Evolutionary conservation across 2,888 invertebrate species (phyloP), one percentile per base, ranked within the genome.

Genomic region (Polydesmus complanatus): DNA sequence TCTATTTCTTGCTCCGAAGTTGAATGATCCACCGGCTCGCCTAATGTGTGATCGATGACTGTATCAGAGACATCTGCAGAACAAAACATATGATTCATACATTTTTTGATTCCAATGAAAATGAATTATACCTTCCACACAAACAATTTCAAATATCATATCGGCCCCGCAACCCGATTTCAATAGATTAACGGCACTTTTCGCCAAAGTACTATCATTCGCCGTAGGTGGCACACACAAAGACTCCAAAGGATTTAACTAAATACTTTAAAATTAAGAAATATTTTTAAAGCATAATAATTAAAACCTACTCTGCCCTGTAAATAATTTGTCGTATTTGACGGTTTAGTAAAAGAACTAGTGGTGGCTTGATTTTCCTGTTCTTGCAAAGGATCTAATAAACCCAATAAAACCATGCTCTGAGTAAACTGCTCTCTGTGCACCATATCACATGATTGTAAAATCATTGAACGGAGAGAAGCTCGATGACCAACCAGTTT

Each of bases 121-220:
- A 21, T 47, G 3, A 14, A 14, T 51, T 8, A 64, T 65, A 74
- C 75, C 75, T 68, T 70, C 70, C 22, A 70, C 65, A 56, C 66
- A 63, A 48, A 78, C 76, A 56, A 73, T 72, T 73, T 83, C 83
- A 72, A 84, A 84, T 67, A 80, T 78, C 82, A 84, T 82, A 70
- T 84, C 83, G 3, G 82, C 77, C 64, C 77, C 75, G 57, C 74
- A 72, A 22, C 77, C 77, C 11, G 78, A 78, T 66, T 77, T 77
- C 50, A 83, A 73, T 37, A 83, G 70, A 60, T 80, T 76, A 25
- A 80, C 72, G n/a, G 81, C 79, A 66, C 78, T 77, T 68, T 78
- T 77, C 1, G 83, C 81, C 58, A 83, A 72, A 56, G 70, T 72
- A 69, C 82, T 83, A 56, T 79, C 77, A 61, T 74, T 73, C 1